Conservation (phyloP, 2,797 vertebrate genomes). For the Thripadectes ignobilis region DNA sequence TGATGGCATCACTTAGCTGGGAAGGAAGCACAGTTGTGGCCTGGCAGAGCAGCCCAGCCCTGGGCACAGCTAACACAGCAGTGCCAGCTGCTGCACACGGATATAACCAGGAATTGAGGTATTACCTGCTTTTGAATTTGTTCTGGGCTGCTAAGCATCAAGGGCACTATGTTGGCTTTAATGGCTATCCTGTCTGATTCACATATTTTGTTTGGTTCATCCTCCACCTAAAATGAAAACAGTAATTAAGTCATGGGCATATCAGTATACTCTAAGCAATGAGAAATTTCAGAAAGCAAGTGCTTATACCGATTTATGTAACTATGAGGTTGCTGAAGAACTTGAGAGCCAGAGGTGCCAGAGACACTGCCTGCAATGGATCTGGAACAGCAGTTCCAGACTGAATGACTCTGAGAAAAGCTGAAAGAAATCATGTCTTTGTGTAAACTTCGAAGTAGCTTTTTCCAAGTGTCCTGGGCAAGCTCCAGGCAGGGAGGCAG, state of each 20-base stretch:
- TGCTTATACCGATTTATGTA: not conserved
- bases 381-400: not conserved
- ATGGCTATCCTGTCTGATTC: constrained; percentile 91
- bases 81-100: not conserved
- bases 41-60: not conserved
- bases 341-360: not conserved
- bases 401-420: not conserved
- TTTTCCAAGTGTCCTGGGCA: not conserved
- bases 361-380: not conserved
- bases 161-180: constrained; percentile 96
- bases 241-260: not conserved
- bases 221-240: constrained; percentile 83
- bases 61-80: not conserved
- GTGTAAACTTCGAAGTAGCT: not conserved
- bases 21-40: not conserved
- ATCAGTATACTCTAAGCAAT: not conserved
- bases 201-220: constrained; percentile 97
- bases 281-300: not conserved
- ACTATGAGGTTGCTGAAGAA: not conserved
- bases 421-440: not conserved
- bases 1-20: constrained; percentile 96
- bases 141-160: constrained; percentile 98
- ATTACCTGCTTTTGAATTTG: constrained; percentile 98
- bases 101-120: not conserved
- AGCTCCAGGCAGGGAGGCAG: not conserved